Base-by-base conservation (phyloP, 2,113 vertebrate genomes). In the Dicaeum eximium region DNA sequence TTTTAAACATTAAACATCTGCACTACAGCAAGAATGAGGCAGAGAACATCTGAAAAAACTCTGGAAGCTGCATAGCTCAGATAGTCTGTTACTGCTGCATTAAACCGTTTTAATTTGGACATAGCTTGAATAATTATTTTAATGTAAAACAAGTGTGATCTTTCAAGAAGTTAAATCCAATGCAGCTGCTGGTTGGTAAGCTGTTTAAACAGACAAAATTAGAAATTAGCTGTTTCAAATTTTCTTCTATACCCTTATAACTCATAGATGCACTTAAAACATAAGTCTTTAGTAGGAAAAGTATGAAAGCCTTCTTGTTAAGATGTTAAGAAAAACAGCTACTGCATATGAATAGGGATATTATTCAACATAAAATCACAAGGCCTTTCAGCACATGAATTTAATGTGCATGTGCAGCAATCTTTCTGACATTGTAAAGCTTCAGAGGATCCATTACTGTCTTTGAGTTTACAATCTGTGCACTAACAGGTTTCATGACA, bases 361-460 rank as follows among this genome's bases (percentile, higher is more conserved):
- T 89, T 93, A 92, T 81, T 86, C 88, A 81, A 80, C 37, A 89
- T 65, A 86, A 94, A 95, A 96, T 90, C 65, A 89, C 35, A 77
- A 67, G 30, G 22, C 57, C 38, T 90, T 92, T 94, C 83, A 95
- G 48, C 33, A 64, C 18, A 67, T 70, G 69, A 91, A 88, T 92
- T 75, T 88, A 93, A 83, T 67, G 56, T 90, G 84, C 64, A 88
- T 1, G 1, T 94, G 67, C n/a, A 89, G 78, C 80, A 95, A 74
- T 92, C 56, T 89, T 80, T 87, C 67, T 93, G 65, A 89, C 44
- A 70, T 30, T 73, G 31, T 79, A 93, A 92, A 90, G 74, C 33
- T 88, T 90, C 66, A 71, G 65, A 92, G 45, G 51, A 78, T 56
- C 64, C 66, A 91, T 91, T 97, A 87, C 56, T 77, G 71, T 90